Evolutionary conservation across 2,888 invertebrate genomes (phyloP).

Genomic region (Lepeophtheirus nordmannii): DNA sequence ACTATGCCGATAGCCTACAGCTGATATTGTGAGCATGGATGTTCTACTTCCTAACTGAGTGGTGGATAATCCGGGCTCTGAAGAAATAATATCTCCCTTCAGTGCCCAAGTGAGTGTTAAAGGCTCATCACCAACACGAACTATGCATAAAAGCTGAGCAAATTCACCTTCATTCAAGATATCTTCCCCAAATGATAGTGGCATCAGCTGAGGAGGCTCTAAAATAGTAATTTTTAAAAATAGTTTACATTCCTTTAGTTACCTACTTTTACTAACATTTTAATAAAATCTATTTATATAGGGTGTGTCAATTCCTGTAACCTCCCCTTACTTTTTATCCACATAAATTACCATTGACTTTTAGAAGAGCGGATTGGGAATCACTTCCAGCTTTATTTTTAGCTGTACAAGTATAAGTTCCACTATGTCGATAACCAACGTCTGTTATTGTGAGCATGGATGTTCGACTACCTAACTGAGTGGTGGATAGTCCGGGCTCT

Average conservation of each 20-base stretch:
- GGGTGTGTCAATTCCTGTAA: not conserved
- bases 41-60: slow-evolving; percentile 43
- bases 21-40: slow-evolving; percentile 50
- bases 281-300: no score
- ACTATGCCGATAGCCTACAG: slow-evolving; percentile 44
- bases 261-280: no score
- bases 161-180: slow-evolving; percentile 27
- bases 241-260: no score
- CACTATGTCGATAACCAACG: slow-evolving; percentile 29
- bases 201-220: slow-evolving; percentile 38
- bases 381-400: slow-evolving; percentile 29
- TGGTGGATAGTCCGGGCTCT: slow-evolving; percentile 28
- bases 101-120: slow-evolving; percentile 35
- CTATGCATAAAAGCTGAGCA: slow-evolving; percentile 31
- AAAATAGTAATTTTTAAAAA: not conserved
- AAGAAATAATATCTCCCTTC: slow-evolving; percentile 33
- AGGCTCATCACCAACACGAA: slow-evolving; percentile 35
- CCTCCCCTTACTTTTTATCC: no score
- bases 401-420: slow-evolving; percentile 31
- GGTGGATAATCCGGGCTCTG: slow-evolving; percentile 31
- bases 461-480: slow-evolving; percentile 28
- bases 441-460: slow-evolving; percentile 30
- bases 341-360: slow-evolving; percentile 29
- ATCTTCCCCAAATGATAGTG: slow-evolving; percentile 47
- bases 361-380: slow-evolving; percentile 28